phyloP scores from a whole-genome alignment of 1,140 invertebrate genomes.

The Drosophila orena region DNA sequence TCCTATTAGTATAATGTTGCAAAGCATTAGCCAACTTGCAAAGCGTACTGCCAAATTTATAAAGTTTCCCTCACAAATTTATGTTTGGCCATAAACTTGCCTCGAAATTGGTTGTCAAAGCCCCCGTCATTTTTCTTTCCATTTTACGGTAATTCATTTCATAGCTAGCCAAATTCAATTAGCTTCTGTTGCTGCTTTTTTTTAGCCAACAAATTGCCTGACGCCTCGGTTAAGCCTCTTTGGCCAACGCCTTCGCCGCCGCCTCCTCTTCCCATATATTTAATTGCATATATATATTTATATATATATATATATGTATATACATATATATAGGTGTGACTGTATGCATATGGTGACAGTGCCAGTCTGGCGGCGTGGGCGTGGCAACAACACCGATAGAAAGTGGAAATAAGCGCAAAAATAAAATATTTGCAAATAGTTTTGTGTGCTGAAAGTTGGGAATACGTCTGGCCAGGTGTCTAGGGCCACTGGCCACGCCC shows the following conservation, averaged over 20 bases:
- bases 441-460: slow-evolving; percentile 65
- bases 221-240: slow-evolving; percentile 69
- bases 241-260: slow-evolving; percentile 22
- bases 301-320: not conserved
- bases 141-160: slow-evolving; percentile 1
- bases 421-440: slow-evolving; percentile 77
- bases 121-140: slow-evolving; percentile 1
- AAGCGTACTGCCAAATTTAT: too few relatives aligned
- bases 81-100: not conserved
- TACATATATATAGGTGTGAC: too few relatives aligned
- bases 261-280: not conserved
- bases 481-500: slow-evolving; percentile 44
- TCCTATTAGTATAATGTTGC: too few relatives aligned
- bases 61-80: not conserved
- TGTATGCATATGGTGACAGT: slow-evolving; percentile 18
- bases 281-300: too few relatives aligned
- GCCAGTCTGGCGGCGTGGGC: slow-evolving; percentile 12
- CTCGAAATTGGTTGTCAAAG: not conserved
- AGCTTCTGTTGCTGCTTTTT: slow-evolving; percentile 23
- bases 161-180: slow-evolving; percentile 57
- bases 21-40: too few relatives aligned
- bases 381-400: slow-evolving; percentile 34
- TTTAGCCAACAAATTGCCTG: slow-evolving; percentile 75
- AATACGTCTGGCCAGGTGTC: slow-evolving; percentile 68
- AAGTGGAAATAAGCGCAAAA: slow-evolving; percentile 47